These are phyloP conservation scores for Zapus hudsonius DNA, from an alignment of 2,113 vertebrate genomes.

Conservation along the genomic window DNA sequence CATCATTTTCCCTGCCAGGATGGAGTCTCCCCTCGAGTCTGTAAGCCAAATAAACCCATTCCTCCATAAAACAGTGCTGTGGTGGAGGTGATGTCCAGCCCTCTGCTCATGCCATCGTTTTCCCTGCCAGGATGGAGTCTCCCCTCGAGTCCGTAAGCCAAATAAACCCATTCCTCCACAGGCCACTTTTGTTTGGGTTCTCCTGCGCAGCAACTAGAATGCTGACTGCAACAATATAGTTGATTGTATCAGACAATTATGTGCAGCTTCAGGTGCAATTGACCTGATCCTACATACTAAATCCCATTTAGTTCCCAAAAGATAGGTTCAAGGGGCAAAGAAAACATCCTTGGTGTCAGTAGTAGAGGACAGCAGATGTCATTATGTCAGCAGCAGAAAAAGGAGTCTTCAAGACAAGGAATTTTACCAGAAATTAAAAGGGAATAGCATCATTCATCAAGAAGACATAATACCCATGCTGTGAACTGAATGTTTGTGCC, in stretches of 20 bases:
- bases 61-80: no score
- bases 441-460: neutral
- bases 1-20: no score
- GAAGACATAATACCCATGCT: neutral
- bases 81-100: no score
- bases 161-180: no score
- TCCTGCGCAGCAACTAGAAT: no score
- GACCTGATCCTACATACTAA: neutral
- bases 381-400: neutral
- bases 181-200: no score
- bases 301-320: neutral
- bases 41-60: no score
- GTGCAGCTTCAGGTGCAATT: neutral
- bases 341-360: neutral
- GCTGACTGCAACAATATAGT: no score
- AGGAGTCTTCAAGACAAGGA: neutral
- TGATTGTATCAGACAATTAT: neutral
- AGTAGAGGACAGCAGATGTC: neutral
- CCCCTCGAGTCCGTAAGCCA: no score
- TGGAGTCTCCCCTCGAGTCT: no score
- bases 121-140: no score
- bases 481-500: neutral
- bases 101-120: no score
- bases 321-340: neutral
- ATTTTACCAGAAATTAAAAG: neutral